Base-by-base conservation (phyloP, 2,797 vertebrate species). In the Carcharodon carcharias region DNA sequence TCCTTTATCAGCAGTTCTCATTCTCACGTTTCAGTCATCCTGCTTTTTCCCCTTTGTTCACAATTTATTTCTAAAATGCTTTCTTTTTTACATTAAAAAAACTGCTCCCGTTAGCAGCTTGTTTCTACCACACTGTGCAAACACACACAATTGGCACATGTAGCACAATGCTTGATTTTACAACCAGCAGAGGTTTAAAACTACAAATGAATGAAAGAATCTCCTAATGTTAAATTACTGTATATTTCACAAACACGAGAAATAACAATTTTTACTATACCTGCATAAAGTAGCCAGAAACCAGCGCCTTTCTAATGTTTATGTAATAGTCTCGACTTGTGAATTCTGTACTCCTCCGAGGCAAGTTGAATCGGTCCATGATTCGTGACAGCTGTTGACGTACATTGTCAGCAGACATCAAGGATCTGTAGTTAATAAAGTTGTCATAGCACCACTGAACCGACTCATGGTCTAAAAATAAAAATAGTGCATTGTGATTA, bases 371-470 rank as follows among this genome's bases (percentile, higher is more conserved):
- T 97, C 99, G 98, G 97, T 99, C 99, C 99, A 99, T 99, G 98
- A 99, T 99, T 98, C 99, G 98, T 96, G 99, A 99, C 97, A 99
- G 97, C 98, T 99, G 99, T 97, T 99, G 99, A 97, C 99, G 98
- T 97, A 99, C 99, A 96, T 99, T 99, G 98, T 99, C 99, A 96
- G 99, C 99, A 96, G 99, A 99, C 99, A 99, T 99, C 98, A 99
- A 98, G 96, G 99, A 99, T 97, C 99, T 99, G 98, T 99, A 99
- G 99, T 99, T 99, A 97, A 99, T 99, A 98, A 99, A 99, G 98
- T 99, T 99, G 98, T 99, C 99, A 96, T 99, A 99, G 98, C 99
- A 99, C 99, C 99, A 99, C 98, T 99, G 99, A 98, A 99, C 99
- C 82, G 99, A 98, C 97, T 99, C 99, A 96, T 99, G 99, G 98